phyloP scores from a whole-genome alignment of 2,113 vertebrate genomes.

The Corythaeola cristata region DNA sequence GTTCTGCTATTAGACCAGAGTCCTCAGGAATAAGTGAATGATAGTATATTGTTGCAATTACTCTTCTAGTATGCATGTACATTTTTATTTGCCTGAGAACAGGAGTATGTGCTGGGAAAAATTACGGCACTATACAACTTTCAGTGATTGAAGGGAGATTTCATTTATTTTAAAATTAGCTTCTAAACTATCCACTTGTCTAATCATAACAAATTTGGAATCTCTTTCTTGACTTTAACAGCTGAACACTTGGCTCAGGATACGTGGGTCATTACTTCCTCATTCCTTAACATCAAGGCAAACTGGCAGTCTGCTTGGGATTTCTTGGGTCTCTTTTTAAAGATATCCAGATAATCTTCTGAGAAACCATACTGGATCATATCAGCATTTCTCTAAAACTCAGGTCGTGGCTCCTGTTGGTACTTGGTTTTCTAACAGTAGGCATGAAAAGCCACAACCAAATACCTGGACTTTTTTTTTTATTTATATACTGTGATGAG shows the following conservation, averaged over 20 bases:
- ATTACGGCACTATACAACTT: not conserved
- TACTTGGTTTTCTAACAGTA: not conserved
- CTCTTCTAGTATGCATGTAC: not conserved
- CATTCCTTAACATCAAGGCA: not conserved
- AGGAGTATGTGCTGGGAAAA: not conserved
- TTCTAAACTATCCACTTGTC: not conserved
- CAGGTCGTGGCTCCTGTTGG: not conserved
- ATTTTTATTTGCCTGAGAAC: not conserved
- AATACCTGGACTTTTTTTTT: not conserved
- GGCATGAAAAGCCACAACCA: not conserved
- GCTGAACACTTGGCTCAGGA: not conserved
- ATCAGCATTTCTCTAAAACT: not conserved
- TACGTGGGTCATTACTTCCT: not conserved
- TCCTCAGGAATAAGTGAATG: not conserved
- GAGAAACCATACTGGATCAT: not conserved
- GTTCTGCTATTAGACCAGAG: not conserved
- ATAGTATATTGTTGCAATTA: not conserved
- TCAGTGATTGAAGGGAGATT: not conserved
- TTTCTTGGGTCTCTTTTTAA: not conserved
- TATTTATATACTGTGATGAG: not conserved
- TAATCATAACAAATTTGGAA: not conserved
- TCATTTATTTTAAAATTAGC: not conserved
- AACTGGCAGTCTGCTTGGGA: not conserved
- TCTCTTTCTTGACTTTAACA: not conserved
- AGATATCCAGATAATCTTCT: not conserved